These are phyloP conservation scores for Baronia brevicornis DNA, from an alignment of 2,888 invertebrate species.

Conservation along the genomic window DNA sequence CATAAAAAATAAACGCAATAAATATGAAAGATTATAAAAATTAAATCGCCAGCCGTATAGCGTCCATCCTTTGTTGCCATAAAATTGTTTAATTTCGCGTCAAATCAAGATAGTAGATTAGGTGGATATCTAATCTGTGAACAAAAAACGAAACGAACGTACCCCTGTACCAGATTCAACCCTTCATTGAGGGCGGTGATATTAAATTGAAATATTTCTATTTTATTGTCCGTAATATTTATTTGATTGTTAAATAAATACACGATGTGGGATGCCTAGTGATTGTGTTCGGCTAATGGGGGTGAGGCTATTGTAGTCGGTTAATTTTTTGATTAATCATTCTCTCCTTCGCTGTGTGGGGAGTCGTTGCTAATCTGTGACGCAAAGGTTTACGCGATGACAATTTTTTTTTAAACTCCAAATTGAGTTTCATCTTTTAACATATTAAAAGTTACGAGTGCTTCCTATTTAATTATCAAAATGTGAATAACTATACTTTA, in stretches of 20 bases:
- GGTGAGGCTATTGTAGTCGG: conserved; percentile 63
- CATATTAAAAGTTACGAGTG: no score
- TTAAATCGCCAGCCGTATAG: conserved; percentile 1
- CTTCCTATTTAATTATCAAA: no score
- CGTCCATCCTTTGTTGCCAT: conserved; percentile 35
- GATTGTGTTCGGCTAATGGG: conserved; percentile 64
- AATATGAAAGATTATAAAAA: not conserved
- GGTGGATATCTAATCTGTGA: conserved; percentile 51
- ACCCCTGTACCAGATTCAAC: conserved; percentile 51
- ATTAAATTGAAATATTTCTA: conserved; percentile 74
- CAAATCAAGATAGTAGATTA: conserved; percentile 57
- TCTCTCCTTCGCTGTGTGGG: conserved; percentile 39
- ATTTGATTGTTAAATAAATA: conserved; percentile 75
- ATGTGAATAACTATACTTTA: no score
- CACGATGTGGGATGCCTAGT: conserved; percentile 65
- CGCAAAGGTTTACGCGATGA: conserved; percentile 39
- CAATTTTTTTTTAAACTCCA: conserved; percentile 20
- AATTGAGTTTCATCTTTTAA: conserved; percentile 3
- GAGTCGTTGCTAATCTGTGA: conserved; percentile 53
- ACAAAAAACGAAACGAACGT: conserved; percentile 45
- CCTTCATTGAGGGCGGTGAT: conserved; percentile 61
- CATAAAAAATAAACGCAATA: no score
- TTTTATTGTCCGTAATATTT: conserved; percentile 74
- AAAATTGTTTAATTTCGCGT: conserved; percentile 67
- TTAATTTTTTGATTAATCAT: conserved; percentile 76